Evolutionary conservation across 2,113 vertebrate genomes (phyloP).

Genomic region (Oceanodroma tethys): DNA sequence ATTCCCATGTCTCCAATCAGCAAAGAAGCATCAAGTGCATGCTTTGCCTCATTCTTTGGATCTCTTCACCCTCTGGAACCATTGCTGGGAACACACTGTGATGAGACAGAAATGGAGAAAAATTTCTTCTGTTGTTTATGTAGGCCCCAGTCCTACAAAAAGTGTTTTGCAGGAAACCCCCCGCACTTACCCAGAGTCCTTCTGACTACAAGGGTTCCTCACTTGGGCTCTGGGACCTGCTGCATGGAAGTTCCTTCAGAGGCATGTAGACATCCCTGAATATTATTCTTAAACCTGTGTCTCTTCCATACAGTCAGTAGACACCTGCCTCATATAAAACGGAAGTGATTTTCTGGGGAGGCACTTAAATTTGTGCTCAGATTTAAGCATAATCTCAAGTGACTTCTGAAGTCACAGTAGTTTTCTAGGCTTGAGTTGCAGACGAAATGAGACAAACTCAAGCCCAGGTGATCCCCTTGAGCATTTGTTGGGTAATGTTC

Average conservation of each 20-base stretch:
- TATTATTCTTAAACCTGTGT: neutral
- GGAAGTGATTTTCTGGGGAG: neutral
- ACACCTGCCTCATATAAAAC: neutral
- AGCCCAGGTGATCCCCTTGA: neutral
- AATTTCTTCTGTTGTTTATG: neutral
- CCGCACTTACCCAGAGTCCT: rapidly evolving
- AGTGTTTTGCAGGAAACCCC: neutral
- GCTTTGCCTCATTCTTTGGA: neutral
- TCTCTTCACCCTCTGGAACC: neutral
- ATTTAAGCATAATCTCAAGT: neutral
- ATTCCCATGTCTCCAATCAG: neutral
- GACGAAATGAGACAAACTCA: neutral
- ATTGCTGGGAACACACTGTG: neutral
- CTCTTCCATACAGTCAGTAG: neutral
- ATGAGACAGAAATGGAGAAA: neutral
- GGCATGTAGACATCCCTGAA: neutral
- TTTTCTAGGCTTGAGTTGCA: neutral
- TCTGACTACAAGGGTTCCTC: neutral
- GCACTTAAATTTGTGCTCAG: neutral
- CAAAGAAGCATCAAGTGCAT: neutral
- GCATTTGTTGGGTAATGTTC: neutral
- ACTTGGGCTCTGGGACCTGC: neutral
- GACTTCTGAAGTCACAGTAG: neutral
- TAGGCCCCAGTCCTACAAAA: neutral
- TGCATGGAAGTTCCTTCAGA: neutral